Conservation (phyloP, 2,888 invertebrate genomes). For the Tanaodytes sp. region DNA sequence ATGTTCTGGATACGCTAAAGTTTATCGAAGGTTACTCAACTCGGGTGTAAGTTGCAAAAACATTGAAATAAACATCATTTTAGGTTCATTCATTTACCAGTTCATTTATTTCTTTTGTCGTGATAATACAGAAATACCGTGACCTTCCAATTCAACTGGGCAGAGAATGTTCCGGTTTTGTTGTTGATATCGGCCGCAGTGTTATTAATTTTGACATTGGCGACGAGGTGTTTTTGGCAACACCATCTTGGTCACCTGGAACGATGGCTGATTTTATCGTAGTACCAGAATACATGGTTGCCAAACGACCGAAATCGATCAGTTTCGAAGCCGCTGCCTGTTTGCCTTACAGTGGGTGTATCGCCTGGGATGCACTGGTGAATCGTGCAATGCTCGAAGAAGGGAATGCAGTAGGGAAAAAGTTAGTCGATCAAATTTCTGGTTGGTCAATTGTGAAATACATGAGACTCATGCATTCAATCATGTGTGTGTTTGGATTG, state of each 20-base stretch:
- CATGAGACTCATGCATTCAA: too few species aligned
- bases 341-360: constrained; percentile 77
- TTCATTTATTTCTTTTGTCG: neutral
- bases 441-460: neutral
- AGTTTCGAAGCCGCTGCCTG: constrained; percentile 78
- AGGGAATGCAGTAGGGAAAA: constrained; percentile 74
- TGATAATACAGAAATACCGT: constrained; percentile 65
- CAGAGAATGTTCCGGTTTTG: constrained; percentile 78
- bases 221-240: constrained; percentile 77
- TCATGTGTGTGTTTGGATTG: too few species aligned
- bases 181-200: constrained; percentile 77
- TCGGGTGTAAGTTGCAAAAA: constrained; percentile 65
- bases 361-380: constrained; percentile 75
- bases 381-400: constrained; percentile 73
- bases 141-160: constrained; percentile 77
- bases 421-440: constrained; percentile 66
- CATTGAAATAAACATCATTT: constrained; percentile 17
- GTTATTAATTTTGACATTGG: constrained; percentile 77
- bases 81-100: neutral
- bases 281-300: constrained; percentile 75
- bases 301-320: constrained; percentile 75
- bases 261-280: constrained; percentile 76
- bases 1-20: constrained; percentile 76
- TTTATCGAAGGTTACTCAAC: constrained; percentile 72
- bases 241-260: constrained; percentile 77